phyloP scores from a whole-genome alignment of 2,113 vertebrate genomes.

The Todiramphus chloris region DNA sequence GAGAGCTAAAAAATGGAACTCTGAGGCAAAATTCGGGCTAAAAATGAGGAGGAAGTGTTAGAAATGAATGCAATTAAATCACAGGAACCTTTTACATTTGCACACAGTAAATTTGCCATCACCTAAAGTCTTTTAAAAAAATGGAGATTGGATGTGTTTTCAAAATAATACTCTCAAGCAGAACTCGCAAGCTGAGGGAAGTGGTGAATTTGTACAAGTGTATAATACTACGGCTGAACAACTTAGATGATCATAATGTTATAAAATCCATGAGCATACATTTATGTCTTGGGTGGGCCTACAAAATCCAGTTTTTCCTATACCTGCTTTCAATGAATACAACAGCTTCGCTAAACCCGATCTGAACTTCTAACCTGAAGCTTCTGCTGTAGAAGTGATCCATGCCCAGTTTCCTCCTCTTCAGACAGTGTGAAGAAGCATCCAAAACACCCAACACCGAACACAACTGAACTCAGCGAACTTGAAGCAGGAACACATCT shows the following conservation, averaged over 20 bases:
- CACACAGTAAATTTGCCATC: neutral
- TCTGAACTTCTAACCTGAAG: neutral
- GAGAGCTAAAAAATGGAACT: constrained; percentile 4
- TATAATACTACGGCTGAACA: neutral
- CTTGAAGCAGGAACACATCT: neutral
- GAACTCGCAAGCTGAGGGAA: constrained; percentile 1
- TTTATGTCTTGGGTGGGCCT: neutral
- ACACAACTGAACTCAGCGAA: neutral
- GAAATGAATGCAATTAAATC: constrained; percentile 6
- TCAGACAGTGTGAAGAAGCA: neutral
- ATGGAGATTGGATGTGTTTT: neutral
- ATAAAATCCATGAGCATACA: neutral
- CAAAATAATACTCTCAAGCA: neutral
- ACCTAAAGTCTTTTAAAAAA: neutral
- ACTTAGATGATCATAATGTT: neutral
- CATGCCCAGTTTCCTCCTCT: neutral
- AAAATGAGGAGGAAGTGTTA: neutral
- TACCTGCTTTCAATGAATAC: neutral
- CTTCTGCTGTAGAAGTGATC: neutral
- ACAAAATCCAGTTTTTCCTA: neutral
- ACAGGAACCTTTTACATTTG: neutral
- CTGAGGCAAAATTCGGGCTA: neutral
- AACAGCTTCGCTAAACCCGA: neutral
- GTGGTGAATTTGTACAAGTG: neutral
- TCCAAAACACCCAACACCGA: neutral